These are phyloP conservation scores for Ceyx melanurus DNA, from an alignment of 2,113 vertebrate genomes.

Conservation along the genomic window DNA sequence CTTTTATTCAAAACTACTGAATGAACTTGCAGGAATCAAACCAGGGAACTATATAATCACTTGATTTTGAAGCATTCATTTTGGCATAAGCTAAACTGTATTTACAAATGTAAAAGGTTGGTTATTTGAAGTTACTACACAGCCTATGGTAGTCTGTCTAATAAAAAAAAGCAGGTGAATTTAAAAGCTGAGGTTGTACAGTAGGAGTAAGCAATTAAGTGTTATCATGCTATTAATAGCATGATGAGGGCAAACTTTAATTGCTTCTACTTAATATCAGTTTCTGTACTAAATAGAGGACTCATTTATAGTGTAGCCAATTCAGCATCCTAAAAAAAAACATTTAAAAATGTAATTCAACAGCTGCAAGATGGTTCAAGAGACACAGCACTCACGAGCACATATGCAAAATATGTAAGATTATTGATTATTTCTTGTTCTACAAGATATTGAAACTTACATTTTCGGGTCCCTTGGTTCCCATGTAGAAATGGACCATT, in stretches of 20 bases:
- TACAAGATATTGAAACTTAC: constrained; percentile 75
- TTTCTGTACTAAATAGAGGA: not conserved
- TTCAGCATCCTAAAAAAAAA: not conserved
- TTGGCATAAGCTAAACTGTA: not conserved
- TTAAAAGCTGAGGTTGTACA: not conserved
- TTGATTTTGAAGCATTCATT: not conserved
- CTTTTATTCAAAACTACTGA: not conserved
- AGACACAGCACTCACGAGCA: not conserved
- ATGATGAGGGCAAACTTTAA: not conserved
- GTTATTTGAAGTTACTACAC: not conserved
- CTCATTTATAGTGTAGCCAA: not conserved
- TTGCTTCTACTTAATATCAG: not conserved
- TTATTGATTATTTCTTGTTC: not conserved
- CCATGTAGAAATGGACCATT: constrained; percentile 99
- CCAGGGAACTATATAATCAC: not conserved
- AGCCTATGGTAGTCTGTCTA: not conserved
- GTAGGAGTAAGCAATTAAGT: not conserved
- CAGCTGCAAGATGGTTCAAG: not conserved
- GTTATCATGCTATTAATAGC: not conserved
- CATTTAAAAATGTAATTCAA: not conserved
- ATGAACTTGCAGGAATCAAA: not conserved
- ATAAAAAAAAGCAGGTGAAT: not conserved
- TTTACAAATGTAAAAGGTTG: not conserved
- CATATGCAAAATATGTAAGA: not conserved
- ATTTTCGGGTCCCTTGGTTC: constrained; percentile 98